Evolutionary conservation across 2,797 vertebrate genomes (phyloP).

Genomic region (Phoebastria nigripes): DNA sequence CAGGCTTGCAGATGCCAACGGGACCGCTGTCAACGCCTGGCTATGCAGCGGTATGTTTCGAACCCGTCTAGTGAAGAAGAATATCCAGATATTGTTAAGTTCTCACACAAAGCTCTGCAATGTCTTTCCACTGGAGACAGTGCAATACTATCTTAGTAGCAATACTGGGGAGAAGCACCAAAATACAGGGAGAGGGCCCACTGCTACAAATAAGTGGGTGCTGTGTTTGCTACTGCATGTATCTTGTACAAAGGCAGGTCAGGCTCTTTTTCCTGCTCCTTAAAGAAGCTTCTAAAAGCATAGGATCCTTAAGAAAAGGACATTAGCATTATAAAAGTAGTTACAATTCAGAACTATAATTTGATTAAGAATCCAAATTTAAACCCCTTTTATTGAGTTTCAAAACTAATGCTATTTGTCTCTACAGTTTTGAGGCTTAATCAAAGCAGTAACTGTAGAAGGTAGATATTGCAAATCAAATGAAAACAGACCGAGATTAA

Average conservation of each 20-base stretch:
- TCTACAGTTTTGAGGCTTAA: neutral
- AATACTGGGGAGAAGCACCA: neutral
- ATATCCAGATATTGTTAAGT: neutral
- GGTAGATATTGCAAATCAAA: neutral
- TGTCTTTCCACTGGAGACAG: neutral
- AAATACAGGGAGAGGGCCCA: neutral
- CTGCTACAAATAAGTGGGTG: neutral
- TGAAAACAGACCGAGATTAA: neutral
- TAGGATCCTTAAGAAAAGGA: neutral
- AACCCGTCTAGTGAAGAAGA: slow-evolving; percentile 56
- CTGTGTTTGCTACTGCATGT: neutral
- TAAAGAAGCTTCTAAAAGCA: neutral
- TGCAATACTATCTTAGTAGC: neutral
- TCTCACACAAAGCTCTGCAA: neutral
- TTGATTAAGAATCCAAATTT: neutral
- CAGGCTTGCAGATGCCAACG: slow-evolving; percentile 66
- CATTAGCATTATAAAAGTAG: neutral
- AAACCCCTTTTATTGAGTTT: neutral
- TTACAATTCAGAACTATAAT: neutral
- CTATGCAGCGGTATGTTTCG: slow-evolving; percentile 74
- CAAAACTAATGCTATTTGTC: neutral
- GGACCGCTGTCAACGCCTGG: slow-evolving; percentile 75
- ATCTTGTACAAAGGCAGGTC: neutral
- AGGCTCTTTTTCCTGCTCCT: neutral
- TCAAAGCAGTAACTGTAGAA: neutral